These are phyloP conservation scores for Asteroscopus sphinx DNA, from an alignment of 2,888 invertebrate genomes.

Conservation along the genomic window DNA sequence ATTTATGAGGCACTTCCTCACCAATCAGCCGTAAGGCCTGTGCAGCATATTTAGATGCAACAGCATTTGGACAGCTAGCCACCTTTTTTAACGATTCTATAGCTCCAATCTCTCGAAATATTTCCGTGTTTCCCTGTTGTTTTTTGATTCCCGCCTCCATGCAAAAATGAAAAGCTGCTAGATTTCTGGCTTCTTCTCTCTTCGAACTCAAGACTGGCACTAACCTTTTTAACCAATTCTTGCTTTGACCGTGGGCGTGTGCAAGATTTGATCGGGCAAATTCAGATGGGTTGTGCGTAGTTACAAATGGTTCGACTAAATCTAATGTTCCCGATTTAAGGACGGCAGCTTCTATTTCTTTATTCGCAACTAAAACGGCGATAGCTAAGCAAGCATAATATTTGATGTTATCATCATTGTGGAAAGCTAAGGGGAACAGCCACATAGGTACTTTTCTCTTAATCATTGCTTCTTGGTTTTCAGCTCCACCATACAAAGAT, in stretches of 20 bases:
- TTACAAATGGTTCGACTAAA: constrained; percentile 98
- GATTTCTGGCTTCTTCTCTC: constrained; percentile 97
- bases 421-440: constrained; percentile 99
- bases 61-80: constrained; percentile 99
- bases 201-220: constrained; percentile 98
- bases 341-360: constrained; percentile 99
- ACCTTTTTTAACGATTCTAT: constrained; percentile 98
- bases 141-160: constrained; percentile 99
- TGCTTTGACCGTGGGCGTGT: constrained; percentile 98
- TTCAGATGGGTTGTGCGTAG: constrained; percentile 97
- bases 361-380: constrained; percentile 98
- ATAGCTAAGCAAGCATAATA: constrained; percentile 99
- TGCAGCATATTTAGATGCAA: constrained; percentile 98
- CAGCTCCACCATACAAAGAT: constrained; percentile 98
- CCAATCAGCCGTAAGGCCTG: constrained; percentile 97
- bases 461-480: constrained; percentile 99
- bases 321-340: constrained; percentile 98
- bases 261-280: constrained; percentile 98
- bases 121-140: constrained; percentile 96
- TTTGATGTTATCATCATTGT: constrained; percentile 98
- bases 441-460: constrained; percentile 98
- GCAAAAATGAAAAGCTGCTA: constrained; percentile 99
- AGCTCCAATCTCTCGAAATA: constrained; percentile 98
- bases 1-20: constrained; percentile 98
- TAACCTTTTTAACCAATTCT: constrained; percentile 97